Evolutionary conservation across 2,888 invertebrate species (phyloP), one percentile per base, ranked within the genome.

Genomic region (Oxystoma pomonae): DNA sequence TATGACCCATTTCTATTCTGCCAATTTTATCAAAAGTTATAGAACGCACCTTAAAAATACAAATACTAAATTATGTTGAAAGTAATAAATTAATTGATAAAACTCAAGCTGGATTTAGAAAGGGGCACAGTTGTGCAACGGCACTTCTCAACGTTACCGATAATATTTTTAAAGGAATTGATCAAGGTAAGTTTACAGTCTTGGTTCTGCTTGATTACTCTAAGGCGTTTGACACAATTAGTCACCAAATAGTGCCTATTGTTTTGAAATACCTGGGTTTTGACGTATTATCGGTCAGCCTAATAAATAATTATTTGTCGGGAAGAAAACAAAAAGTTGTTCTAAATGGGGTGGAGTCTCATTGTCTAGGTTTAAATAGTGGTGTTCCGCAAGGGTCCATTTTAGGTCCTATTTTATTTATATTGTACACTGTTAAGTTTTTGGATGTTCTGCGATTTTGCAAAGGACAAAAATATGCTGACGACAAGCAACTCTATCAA

Each of bases 401-500:
- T 69, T 81, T 81, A 0, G 81, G 80, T 21, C 71, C 75, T 0
- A 85, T 70, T 71, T 85, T 84, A n/a, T 53, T 17, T 19, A 17
- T 16, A 9, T 17, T 53, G n/a, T 53, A 53, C 19, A 53, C 53
- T 7, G 16, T 19, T 19, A 17, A 53, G 53, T 53, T 53, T 53
- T 3, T 17, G 18, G 75, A 68, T 70, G 75, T 61, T 80, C 82
- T 49, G 78, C 75, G 3, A 12, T 35, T 35, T 12, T 35, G 35
- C 35, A 35, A 35, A 12, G 35, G 5, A 35, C 35, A 35, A 35
- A 35, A 35, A 35, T 35, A 35, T 35, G 35, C 35, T 35, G 35
- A 35, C 12, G 35, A 35, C 35, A 35, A 35, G 35, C 35, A 35
- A 35, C 12, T 35, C 5, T 35, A 35, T 35, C 35, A 12, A 35